Evolutionary conservation across 2,797 vertebrate genomes (phyloP).

Genomic region (Chiloscyllium punctatum): DNA sequence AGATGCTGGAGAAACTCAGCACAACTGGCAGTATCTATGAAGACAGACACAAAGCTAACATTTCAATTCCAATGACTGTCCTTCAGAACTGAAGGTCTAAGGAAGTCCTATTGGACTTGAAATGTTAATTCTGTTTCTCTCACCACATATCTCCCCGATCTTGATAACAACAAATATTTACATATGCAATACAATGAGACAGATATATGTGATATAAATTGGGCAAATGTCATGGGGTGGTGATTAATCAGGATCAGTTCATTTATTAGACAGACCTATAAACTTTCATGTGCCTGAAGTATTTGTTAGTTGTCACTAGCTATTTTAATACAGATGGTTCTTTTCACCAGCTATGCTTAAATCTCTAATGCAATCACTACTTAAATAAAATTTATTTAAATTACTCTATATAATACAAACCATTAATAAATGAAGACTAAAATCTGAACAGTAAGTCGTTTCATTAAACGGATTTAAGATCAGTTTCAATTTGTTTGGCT

Average conservation of each 20-base stretch:
- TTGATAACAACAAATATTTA: neutral
- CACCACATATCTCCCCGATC: neutral
- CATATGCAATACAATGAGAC: neutral
- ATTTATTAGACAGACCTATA: neutral
- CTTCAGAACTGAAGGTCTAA: no score
- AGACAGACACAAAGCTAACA: no score
- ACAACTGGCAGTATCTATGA: no score
- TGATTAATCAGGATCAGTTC: neutral
- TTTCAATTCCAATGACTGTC: no score
- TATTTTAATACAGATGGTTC: neutral
- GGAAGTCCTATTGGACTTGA: no score
- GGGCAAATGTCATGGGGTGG: neutral
- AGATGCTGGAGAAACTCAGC: no score
- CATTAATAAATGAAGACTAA: neutral
- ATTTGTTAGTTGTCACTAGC: neutral
- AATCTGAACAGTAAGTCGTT: neutral
- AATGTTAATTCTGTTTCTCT: no score
- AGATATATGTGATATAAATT: neutral
- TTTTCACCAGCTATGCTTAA: neutral
- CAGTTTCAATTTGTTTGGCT: neutral
- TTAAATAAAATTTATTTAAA: neutral
- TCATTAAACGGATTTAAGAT: constrained; percentile 7
- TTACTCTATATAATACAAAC: neutral
- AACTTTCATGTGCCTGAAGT: neutral
- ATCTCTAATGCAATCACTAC: neutral